Evolutionary conservation across 1,140 invertebrate species (phyloP), one percentile per base, ranked within the genome.

Genomic region (Steinernema khuongi): DNA sequence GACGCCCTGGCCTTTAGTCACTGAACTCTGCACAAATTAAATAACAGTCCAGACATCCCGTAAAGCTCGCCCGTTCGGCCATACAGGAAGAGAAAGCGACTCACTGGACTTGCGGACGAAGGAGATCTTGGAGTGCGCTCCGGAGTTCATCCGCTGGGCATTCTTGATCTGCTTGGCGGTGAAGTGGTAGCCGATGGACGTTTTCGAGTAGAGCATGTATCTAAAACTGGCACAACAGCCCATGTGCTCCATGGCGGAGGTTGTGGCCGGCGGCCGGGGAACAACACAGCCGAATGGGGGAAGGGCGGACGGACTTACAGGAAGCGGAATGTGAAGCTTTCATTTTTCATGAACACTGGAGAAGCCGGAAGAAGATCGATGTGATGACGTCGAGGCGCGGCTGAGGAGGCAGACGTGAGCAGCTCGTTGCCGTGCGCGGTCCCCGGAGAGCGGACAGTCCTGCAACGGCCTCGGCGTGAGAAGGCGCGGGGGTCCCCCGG

Each of bases 271-370:
- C 14, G 50, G 36, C 14, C 14, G 50, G 14, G 7, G 22, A 60
- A 22, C 50, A 60, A 22, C 14, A 60, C 50, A 60, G 50, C 50
- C 7, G 4, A 14, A 60, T n/a, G 26, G 22, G 7, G 26, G 50
- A 7, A 2, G 50, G 7, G 2, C 4, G 7, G 19, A 4, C 22
- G 4, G 50, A 60, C 50, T 60, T 60, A 60, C 50, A 60, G 26
- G 26, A 60, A 60, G 50, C 50, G 50, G 19, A 60, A 60, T 26
- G 50, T 60, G 50, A 60, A 17, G 50, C 50, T 60, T 60, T 60
- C 50, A 60, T 60, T 60, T 60, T 60, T 60, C 50, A 60, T 60
- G 50, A 60, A 60, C 14, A n/a, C n/a, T n/a, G n/a, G n/a, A 60
- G 4, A 7, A 60, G 50, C 50, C 14, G 2, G 26, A 60, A 11